Conservation (phyloP, 2,888 invertebrate genomes). For the Aphidius colemani region DNA sequence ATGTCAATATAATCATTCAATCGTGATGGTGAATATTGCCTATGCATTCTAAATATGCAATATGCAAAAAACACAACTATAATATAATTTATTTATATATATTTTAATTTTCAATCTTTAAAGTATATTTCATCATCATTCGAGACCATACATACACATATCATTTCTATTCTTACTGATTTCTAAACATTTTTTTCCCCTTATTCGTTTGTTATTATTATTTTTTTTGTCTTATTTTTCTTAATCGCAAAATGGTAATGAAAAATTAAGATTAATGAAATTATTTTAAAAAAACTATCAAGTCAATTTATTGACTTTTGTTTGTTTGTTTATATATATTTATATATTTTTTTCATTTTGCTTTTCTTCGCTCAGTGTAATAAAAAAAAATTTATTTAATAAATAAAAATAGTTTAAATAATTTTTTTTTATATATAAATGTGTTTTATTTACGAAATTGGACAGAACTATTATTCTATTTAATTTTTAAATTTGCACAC, state of each 20-base stretch:
- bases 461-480: too few relatives aligned
- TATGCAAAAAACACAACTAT: constrained; percentile 27
- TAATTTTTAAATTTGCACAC: too few relatives aligned
- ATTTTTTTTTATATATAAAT: too few relatives aligned
- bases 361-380: constrained; percentile 10
- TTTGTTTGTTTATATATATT: constrained; percentile 31
- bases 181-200: constrained; percentile 8
- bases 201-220: constrained; percentile 6
- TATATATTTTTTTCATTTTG: constrained; percentile 28
- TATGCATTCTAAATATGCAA: constrained; percentile 38
- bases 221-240: constrained; percentile 26
- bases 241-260: neutral
- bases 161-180: constrained; percentile 4
- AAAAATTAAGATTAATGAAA: constrained; percentile 13
- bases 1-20: constrained; percentile 51
- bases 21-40: constrained; percentile 48
- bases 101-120: constrained; percentile 5
- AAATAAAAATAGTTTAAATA: constrained; percentile 4
- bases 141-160: neutral
- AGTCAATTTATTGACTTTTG: neutral
- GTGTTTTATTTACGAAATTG: too few relatives aligned
- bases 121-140: too few relatives aligned
- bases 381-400: constrained; percentile 20
- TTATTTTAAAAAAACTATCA: constrained; percentile 37
- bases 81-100: constrained; percentile 41